phyloP scores from a whole-genome alignment of 1,140 invertebrate species.

The Leptopilina clavipes region DNA sequence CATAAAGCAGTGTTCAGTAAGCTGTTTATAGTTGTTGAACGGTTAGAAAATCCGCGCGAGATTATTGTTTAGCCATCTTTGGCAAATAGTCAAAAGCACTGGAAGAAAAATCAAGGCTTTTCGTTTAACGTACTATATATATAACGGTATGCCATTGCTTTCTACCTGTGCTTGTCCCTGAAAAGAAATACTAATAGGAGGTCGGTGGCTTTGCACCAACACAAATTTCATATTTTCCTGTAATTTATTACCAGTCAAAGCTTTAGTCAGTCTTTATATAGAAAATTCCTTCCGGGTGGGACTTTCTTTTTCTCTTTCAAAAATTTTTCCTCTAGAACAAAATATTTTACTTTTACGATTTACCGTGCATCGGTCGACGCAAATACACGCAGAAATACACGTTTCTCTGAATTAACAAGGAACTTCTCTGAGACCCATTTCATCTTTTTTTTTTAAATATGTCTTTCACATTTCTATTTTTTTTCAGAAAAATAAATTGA shows the following conservation, averaged over 20 bases:
- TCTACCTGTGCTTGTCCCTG: slow-evolving; percentile 27
- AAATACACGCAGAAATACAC: background rate
- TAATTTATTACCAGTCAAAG: slow-evolving; percentile 24
- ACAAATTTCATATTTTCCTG: slow-evolving; percentile 28
- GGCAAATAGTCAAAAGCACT: slow-evolving; percentile 3
- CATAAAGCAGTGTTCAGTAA: background rate
- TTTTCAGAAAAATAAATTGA: no score
- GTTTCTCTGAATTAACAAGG: background rate
- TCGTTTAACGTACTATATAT: slow-evolving; percentile 2
- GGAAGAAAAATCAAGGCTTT: slow-evolving; percentile 33
- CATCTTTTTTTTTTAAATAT: no score
- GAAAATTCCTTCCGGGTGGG: slow-evolving; percentile 17
- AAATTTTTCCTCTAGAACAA: slow-evolving; percentile 18
- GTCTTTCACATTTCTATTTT: no score
- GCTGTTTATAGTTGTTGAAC: slow-evolving; percentile 5
- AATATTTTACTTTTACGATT: slow-evolving; percentile 15
- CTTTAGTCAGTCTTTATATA: background rate
- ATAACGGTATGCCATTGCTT: slow-evolving; percentile 28
- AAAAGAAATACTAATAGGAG: slow-evolving; percentile 25
- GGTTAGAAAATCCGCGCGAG: slow-evolving; percentile 16
- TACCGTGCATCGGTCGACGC: background rate
- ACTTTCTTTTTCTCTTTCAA: slow-evolving; percentile 16
- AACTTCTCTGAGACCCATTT: no score
- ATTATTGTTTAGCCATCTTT: slow-evolving; percentile 25
- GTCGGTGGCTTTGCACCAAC: slow-evolving; percentile 31